Conservation (phyloP, 2,888 invertebrate genomes). For the Augiades crinisus region DNA sequence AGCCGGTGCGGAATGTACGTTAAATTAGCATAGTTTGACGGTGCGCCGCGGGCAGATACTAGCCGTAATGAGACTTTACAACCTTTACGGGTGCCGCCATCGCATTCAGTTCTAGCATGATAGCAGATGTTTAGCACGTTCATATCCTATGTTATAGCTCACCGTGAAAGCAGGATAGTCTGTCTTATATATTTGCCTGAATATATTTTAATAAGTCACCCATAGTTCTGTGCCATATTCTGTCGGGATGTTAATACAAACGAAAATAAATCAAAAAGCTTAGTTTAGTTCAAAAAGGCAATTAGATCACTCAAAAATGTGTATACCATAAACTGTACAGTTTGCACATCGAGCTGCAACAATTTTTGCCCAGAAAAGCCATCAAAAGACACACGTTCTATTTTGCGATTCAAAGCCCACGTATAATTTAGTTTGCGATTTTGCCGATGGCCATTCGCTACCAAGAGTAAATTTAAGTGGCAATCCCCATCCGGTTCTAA, state of each 20-base stretch:
- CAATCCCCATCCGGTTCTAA: no score
- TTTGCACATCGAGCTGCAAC: conserved; percentile 6
- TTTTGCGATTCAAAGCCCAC: conserved; percentile 14
- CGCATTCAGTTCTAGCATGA: no score
- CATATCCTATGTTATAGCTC: conserved; percentile 32
- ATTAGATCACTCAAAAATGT: conserved; percentile 13
- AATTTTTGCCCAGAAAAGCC: conserved; percentile 14
- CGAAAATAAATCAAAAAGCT: conserved; percentile 1
- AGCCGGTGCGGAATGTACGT: conserved; percentile 39
- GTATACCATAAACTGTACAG: conserved; percentile 6
- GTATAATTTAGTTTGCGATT: conserved; percentile 13
- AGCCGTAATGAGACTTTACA: conserved; percentile 60
- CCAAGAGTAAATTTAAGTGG: no score
- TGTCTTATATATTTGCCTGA: conserved; percentile 8
- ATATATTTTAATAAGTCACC: conserved; percentile 12
- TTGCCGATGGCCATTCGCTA: no score
- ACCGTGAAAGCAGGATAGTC: conserved; percentile 4
- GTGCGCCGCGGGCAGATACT: conserved; percentile 41
- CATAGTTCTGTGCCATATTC: neutral
- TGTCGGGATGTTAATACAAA: neutral
- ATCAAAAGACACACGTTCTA: conserved; percentile 13
- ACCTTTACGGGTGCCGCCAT: no score
- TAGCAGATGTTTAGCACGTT: no score
- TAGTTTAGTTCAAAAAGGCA: conserved; percentile 2
- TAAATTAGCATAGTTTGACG: conserved; percentile 68